phyloP scores from a whole-genome alignment of 1,140 invertebrate species.

The Argopecten irradians region DNA sequence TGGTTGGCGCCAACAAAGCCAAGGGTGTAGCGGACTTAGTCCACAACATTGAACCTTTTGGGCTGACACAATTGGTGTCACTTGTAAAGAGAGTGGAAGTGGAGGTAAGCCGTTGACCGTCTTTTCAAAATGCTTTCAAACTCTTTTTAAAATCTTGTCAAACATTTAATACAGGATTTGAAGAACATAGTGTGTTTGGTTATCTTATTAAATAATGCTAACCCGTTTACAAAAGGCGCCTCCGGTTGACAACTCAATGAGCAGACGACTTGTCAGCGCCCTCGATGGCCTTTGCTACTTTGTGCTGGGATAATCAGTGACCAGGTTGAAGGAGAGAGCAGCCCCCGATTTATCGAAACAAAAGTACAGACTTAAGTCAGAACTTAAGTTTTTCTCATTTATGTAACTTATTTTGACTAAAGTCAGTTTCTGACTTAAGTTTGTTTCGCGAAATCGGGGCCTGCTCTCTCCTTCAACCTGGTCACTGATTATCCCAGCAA shows the following conservation, averaged over 20 bases:
- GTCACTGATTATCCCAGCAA: neutral
- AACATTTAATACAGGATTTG: conserved; percentile 22
- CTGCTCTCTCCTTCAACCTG: no score
- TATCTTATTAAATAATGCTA: conserved; percentile 13
- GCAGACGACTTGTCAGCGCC: neutral
- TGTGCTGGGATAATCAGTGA: neutral
- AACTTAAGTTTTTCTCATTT: no score
- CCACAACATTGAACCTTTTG: conserved; percentile 7
- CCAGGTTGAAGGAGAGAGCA: no score
- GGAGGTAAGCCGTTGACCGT: neutral
- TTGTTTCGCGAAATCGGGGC: no score
- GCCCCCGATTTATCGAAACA: no score
- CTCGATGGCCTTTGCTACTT: neutral
- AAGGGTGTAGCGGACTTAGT: neutral
- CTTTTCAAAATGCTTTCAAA: conserved; percentile 18
- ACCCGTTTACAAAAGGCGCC: neutral
- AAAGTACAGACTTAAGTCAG: no score
- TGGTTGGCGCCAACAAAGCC: neutral
- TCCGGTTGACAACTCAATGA: neutral
- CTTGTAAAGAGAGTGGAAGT: conserved; percentile 3
- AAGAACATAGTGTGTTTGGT: neutral
- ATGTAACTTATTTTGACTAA: no score
- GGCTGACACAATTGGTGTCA: neutral
- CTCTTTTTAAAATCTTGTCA: conserved; percentile 23
- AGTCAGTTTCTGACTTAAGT: no score